These are phyloP conservation scores for Yasuhikotakia modesta DNA, from an alignment of 2,797 vertebrate genomes.

Conservation along the genomic window DNA sequence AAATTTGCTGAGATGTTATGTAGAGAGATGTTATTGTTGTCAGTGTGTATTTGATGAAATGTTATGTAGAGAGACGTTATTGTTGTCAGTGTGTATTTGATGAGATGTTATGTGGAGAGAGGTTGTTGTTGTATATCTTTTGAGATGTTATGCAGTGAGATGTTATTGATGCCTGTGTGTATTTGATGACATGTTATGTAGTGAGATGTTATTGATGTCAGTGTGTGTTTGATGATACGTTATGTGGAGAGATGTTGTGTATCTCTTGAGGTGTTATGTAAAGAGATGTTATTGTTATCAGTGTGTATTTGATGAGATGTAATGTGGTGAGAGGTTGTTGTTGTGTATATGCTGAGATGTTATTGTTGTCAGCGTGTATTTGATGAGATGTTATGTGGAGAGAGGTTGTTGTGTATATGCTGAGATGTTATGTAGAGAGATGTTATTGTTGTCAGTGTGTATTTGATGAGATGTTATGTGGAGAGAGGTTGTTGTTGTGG, in stretches of 20 bases:
- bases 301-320: not conserved
- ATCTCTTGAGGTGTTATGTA: conserved; percentile 37
- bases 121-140: not conserved
- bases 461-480: not conserved
- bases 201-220: not conserved
- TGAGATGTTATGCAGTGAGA: too few relatives aligned
- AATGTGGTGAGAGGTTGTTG: not conserved
- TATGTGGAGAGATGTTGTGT: conserved; percentile 8
- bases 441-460: not conserved
- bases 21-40: not conserved
- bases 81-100: conserved; percentile 19
- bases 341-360: too few relatives aligned
- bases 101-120: too few relatives aligned
- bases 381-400: conserved; percentile 1
- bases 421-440: too few relatives aligned
- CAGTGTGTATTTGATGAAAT: not conserved
- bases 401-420: conserved; percentile 19
- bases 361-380: not conserved
- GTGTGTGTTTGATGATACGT: not conserved
- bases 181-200: not conserved
- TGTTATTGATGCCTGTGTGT: not conserved
- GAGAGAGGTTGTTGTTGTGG: not conserved
- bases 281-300: conserved; percentile 37
- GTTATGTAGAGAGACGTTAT: conserved; percentile 14
- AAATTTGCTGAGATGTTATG: not conserved